Evolutionary conservation across 64 coral and sea anemone genomes (phyloP).

Genomic region (Dendronephthya gigantea): DNA sequence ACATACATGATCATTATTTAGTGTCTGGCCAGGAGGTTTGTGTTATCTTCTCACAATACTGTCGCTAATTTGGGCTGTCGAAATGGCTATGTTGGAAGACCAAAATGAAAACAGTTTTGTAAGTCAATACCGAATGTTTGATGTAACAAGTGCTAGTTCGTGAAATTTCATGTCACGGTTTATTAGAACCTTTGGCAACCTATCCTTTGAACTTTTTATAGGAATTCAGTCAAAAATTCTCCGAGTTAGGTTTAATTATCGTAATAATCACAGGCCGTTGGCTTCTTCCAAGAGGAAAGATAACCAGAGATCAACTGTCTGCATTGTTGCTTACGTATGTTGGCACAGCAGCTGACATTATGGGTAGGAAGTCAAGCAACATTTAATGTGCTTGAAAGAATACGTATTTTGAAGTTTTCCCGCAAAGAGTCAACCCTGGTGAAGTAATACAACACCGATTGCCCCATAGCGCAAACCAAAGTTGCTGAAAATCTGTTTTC

Average conservation of each 20-base stretch:
- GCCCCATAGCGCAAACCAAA: no score
- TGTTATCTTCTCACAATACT: constrained; percentile 73
- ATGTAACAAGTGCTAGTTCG: no score
- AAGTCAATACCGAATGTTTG: no score
- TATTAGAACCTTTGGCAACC: no score
- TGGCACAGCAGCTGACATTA: constrained; percentile 92
- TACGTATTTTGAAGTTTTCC: no score
- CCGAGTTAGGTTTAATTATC: constrained; percentile 80
- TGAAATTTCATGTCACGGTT: no score
- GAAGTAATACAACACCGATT: no score
- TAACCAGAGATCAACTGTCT: constrained; percentile 94
- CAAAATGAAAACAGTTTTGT: not conserved
- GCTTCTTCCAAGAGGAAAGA: constrained; percentile 78
- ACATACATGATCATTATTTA: no score
- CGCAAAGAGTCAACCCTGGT: no score
- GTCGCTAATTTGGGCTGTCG: constrained; percentile 70
- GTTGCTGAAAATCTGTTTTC: not conserved
- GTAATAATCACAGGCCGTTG: constrained; percentile 82
- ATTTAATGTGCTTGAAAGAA: no score
- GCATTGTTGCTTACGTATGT: constrained; percentile 81
- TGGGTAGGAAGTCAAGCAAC: constrained; percentile 46
- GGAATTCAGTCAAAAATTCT: constrained; percentile 53
- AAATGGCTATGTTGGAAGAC: constrained; percentile 58
- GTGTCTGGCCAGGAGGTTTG: constrained; percentile 87
- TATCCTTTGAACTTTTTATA: not conserved